These are phyloP conservation scores for Silurus meridionalis DNA, from an alignment of 2,113 vertebrate genomes.

Conservation along the genomic window DNA sequence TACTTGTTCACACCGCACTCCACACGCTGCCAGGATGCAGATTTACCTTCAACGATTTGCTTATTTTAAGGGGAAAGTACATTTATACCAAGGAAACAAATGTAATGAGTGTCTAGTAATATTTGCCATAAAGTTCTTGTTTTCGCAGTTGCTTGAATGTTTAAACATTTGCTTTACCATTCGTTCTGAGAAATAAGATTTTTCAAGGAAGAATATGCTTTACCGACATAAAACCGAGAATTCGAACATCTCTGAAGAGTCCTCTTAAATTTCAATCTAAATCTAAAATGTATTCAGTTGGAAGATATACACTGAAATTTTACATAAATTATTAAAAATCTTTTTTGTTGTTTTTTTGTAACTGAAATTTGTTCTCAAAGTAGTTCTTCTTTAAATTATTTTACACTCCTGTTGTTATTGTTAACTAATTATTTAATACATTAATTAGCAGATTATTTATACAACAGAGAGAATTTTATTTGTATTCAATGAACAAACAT, in stretches of 20 bases:
- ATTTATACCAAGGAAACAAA: not conserved
- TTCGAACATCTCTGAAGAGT: not conserved
- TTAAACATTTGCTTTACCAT: not conserved
- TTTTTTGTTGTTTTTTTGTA: not conserved
- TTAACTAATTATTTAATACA: not conserved
- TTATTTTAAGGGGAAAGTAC: not conserved
- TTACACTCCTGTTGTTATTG: not conserved
- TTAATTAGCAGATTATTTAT: not conserved
- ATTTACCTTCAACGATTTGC: not conserved
- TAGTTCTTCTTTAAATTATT: not conserved
- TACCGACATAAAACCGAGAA: too few relatives aligned
- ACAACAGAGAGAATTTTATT: constrained; percentile 22
- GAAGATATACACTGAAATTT: not conserved
- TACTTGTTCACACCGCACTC: not conserved
- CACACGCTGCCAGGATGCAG: not conserved
- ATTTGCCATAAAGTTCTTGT: not conserved
- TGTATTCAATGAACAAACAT: constrained; percentile 30
- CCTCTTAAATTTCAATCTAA: not conserved
- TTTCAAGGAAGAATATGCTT: not conserved
- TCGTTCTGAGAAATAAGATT: not conserved
- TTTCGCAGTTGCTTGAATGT: not conserved
- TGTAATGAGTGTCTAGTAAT: not conserved
- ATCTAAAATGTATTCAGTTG: not conserved
- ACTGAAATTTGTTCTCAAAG: not conserved
- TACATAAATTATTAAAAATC: not conserved